A percentile compares a stretch with the other conserved stretches of the same genome.
Conservation (phyloP, 2,797 vertebrate genomes). For the Spinus olivaceus region DNA sequence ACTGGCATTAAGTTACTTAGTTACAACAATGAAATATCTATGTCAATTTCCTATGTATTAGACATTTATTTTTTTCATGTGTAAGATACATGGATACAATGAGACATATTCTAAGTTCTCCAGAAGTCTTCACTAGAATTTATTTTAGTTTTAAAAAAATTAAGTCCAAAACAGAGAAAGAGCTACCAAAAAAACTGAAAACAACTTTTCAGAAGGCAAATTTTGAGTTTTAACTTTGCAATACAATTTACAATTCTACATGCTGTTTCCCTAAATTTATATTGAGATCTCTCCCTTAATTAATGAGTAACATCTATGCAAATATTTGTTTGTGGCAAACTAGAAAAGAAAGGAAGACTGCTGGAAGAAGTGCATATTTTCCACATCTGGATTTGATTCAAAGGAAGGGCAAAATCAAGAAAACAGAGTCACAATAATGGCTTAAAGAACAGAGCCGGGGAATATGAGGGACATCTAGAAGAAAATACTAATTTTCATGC, state of each 20-base stretch:
- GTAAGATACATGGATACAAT: not conserved
- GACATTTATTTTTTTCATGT: not conserved
- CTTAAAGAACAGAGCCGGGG: not conserved
- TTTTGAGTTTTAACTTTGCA: not conserved
- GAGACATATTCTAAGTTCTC: not conserved
- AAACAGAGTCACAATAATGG: not conserved
- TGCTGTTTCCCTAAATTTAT: not conserved
- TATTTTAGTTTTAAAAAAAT: not conserved
- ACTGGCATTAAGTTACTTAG: not conserved
- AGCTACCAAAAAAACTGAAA: not conserved
- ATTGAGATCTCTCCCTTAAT: not conserved
- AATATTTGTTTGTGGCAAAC: not conserved
- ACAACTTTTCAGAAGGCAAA: not conserved
- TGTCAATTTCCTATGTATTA: not conserved
- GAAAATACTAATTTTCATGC: conserved; percentile 22
- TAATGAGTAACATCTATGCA: not conserved
- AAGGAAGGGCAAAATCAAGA: not conserved
- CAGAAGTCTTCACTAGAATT: not conserved
- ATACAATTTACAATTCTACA: not conserved
- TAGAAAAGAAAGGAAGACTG: not conserved
- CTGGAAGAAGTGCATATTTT: not conserved
- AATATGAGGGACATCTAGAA: not conserved
- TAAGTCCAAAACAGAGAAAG: not conserved
- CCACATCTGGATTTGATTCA: conserved; percentile 35
- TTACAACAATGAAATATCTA: not conserved